A percentile compares a stretch with the other conserved stretches of the same genome.
These are phyloP conservation scores for Oplegnathus fasciatus DNA, from an alignment of 2,113 vertebrate genomes.

Conservation along the genomic window DNA sequence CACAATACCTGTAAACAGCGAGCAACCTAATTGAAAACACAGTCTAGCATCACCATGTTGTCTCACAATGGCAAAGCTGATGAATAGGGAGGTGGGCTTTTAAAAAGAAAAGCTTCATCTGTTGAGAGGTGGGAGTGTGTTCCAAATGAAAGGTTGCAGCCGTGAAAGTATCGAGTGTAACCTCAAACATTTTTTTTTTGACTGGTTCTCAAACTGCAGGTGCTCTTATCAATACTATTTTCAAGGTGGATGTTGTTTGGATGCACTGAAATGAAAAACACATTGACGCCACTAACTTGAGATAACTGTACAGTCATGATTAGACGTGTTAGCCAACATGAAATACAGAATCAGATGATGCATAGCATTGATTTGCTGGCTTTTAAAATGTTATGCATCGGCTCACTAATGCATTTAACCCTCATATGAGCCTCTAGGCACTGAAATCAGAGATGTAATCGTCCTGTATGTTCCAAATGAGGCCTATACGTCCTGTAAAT, in stretches of 20 bases:
- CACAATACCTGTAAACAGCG: slow-evolving; percentile 89
- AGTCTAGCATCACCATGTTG: slow-evolving; percentile 85
- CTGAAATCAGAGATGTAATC: slow-evolving; percentile 50
- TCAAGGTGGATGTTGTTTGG: background rate
- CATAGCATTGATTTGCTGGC: slow-evolving; percentile 40
- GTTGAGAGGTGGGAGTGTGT: slow-evolving; percentile 74
- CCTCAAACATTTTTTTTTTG: slow-evolving; percentile 19
- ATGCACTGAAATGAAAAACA: background rate
- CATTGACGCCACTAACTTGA: background rate
- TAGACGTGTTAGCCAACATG: background rate
- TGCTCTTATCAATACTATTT: slow-evolving; percentile 22
- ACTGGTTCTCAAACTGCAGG: slow-evolving; percentile 38
- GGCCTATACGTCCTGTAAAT: slow-evolving; percentile 46
- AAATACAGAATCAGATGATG: slow-evolving; percentile 19
- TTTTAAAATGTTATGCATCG: slow-evolving; percentile 58
- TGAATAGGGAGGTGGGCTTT: slow-evolving; percentile 87
- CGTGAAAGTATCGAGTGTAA: slow-evolving; percentile 9
- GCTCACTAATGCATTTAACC: slow-evolving; percentile 55
- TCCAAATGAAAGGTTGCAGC: slow-evolving; percentile 33
- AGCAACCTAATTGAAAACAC: slow-evolving; percentile 89
- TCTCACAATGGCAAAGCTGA: slow-evolving; percentile 87
- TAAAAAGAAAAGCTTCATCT: slow-evolving; percentile 81
- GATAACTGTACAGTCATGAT: background rate
- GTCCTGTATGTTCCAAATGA: slow-evolving; percentile 51
- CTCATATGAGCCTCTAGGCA: slow-evolving; percentile 43